Conservation (phyloP, 2,797 vertebrate genomes). For the Galaxias olidus region DNA sequence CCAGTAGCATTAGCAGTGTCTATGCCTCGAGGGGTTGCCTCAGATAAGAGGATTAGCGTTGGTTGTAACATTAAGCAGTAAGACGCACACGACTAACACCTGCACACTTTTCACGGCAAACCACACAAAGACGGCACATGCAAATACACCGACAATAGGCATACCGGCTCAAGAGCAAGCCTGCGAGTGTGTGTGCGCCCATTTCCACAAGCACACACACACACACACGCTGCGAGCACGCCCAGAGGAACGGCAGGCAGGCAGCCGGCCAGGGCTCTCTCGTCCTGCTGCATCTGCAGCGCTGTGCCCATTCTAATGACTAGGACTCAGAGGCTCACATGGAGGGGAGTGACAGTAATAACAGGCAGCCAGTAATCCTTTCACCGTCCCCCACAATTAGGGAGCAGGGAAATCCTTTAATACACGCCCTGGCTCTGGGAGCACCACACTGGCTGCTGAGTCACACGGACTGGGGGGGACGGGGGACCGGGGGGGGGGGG, state of each 20-base stretch:
- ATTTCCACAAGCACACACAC: slow-evolving; percentile 10
- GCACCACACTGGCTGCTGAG: background rate
- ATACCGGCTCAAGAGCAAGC: too few relatives aligned
- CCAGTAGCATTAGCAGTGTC: slow-evolving; percentile 47
- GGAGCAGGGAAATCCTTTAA: slow-evolving; percentile 29
- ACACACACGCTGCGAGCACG: background rate
- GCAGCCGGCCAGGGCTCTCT: background rate
- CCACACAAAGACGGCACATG: background rate
- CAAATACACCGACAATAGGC: slow-evolving; percentile 7
- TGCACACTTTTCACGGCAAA: background rate
- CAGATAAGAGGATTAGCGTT: slow-evolving; percentile 76
- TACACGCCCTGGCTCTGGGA: background rate
- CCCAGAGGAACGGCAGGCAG: background rate
- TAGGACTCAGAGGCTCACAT: slow-evolving; percentile 23
- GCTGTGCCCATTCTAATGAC: slow-evolving; percentile 13
- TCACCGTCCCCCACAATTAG: slow-evolving; percentile 27
- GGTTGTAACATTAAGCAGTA: slow-evolving; percentile 58
- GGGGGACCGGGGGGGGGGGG: slow-evolving; percentile 4
- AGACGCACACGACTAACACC: background rate
- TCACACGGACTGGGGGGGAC: background rate
- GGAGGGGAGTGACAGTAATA: slow-evolving; percentile 29
- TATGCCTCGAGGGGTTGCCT: slow-evolving; percentile 68
- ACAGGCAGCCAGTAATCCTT: slow-evolving; percentile 39
- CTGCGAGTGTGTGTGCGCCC: too few relatives aligned
- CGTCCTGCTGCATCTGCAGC: background rate